Evolutionary conservation across 2,888 invertebrate genomes (phyloP).

Genomic region (Catocala fraxini): DNA sequence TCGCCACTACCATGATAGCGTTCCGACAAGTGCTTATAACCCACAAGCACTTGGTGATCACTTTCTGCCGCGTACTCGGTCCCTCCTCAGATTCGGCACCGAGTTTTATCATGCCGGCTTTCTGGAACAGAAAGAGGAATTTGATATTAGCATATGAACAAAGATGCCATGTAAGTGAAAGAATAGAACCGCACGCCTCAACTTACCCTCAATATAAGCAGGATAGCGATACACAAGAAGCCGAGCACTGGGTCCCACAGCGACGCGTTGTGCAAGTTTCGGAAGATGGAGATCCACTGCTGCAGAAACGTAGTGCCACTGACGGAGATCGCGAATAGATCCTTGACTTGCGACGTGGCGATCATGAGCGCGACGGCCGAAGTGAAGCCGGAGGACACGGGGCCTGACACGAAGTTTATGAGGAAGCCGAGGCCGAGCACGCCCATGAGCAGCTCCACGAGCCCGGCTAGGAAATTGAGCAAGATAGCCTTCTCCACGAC

Average conservation of each 20-base stretch:
- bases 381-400: conserved; percentile 96
- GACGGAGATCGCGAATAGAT: conserved; percentile 91
- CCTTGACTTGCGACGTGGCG: conserved; percentile 95
- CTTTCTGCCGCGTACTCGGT: conserved; percentile 85
- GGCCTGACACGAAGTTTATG: conserved; percentile 96
- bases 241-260: conserved; percentile 93
- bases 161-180: not conserved
- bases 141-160: not conserved
- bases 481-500: conserved; percentile 91
- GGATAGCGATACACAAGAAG: conserved; percentile 90
- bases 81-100: conserved; percentile 86
- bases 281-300: conserved; percentile 91
- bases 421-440: conserved; percentile 94
- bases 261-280: conserved; percentile 89
- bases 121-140: conserved; percentile 74
- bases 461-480: conserved; percentile 91
- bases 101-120: conserved; percentile 89
- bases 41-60: conserved; percentile 91
- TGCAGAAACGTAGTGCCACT: conserved; percentile 92
- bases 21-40: conserved; percentile 93
- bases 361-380: conserved; percentile 96
- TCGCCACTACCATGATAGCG: conserved; percentile 93
- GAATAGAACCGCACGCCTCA: not conserved
- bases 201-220: conserved; percentile 92
- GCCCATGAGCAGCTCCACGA: conserved; percentile 94